Evolutionary conservation across 2,888 invertebrate genomes (phyloP), one percentile per base, ranked within the genome.

Genomic region (Volucella inflata): DNA sequence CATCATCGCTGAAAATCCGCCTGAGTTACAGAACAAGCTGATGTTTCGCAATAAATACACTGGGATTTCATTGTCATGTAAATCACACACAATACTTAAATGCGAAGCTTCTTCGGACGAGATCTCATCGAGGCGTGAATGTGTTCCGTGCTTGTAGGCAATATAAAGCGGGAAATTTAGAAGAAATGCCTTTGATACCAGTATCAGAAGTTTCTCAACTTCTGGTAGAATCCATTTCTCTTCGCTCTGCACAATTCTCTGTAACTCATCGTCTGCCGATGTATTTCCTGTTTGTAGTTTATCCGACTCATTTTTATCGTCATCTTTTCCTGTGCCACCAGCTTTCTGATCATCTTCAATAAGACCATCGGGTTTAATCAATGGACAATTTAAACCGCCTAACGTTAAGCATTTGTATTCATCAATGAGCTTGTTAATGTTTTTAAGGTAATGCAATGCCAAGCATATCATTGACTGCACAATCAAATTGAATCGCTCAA

Each of bases 21-120:
- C 97, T 87, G 96, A 94, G 91, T 98, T 97, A 92, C 98, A 98
- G 93, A 98, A 98, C 89, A 97, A 94, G 89, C 96, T 96, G n/a
- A 98, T 98, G 93, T 98, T 98, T 75, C 97, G 94, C 81, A 98
- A 93, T 87, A 98, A 93, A 91, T 97, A 97, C 78, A 97, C 96
- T 36, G 98, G 97, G 90, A 98, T 96, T 92, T 98, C 98, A 72
- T 97, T 96, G 92, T 98, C 98, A 93, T 98, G 96, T 64, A 98
- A 94, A 93, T 98, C 98, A 93, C 98, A 98, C 95, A 95, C 92
- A 71, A 91, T 89, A 72, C 91, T 90, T 84, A 92, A 87, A 78
- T 91, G 92, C 74, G 92, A 91, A 2, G 96, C 96, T 93, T 98
- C 98, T 90, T 97, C 96, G 88, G 96, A 95, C 10, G 96, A 95